Conservation (phyloP, 2,797 vertebrate species). For the Myripristis jacobus region DNA sequence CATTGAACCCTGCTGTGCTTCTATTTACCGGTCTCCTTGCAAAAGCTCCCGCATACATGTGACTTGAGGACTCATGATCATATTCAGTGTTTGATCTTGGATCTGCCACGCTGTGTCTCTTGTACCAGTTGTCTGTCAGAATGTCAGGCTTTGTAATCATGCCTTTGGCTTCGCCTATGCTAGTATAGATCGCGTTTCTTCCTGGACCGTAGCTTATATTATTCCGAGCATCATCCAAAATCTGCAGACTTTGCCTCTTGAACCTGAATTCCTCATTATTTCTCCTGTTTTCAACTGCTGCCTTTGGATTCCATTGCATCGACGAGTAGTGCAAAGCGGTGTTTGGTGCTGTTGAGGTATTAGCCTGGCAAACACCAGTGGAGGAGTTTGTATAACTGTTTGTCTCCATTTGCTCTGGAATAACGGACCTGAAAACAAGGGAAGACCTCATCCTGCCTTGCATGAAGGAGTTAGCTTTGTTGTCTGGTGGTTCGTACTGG, state of each 20-base stretch:
- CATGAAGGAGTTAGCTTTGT: slow-evolving; percentile 78
- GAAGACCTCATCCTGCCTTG: slow-evolving; percentile 90
- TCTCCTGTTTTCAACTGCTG: slow-evolving; percentile 53
- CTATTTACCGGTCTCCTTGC: slow-evolving; percentile 62
- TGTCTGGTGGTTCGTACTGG: slow-evolving; percentile 84
- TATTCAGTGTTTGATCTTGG: slow-evolving; percentile 74
- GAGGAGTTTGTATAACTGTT: slow-evolving; percentile 86
- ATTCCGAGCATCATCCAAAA: slow-evolving; percentile 83
- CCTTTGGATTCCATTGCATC: slow-evolving; percentile 72
- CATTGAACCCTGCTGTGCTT: slow-evolving; percentile 41
- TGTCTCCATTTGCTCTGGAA: slow-evolving; percentile 90
- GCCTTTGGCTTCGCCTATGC: slow-evolving; percentile 82
- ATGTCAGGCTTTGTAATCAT: slow-evolving; percentile 78
- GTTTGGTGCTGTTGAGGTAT: slow-evolving; percentile 62
- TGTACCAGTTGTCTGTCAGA: slow-evolving; percentile 73
- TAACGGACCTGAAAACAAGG: slow-evolving; percentile 87
- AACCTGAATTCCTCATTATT: slow-evolving; percentile 80
- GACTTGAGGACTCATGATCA: slow-evolving; percentile 56
- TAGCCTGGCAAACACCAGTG: slow-evolving; percentile 79
- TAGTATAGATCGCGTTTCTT: slow-evolving; percentile 85
- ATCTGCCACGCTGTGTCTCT: slow-evolving; percentile 84
- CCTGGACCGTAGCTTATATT: slow-evolving; percentile 71
- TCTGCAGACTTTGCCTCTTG: slow-evolving; percentile 87
- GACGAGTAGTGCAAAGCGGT: slow-evolving; percentile 71
- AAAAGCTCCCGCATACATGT: slow-evolving; percentile 65